Evolutionary conservation across 1,140 invertebrate species (phyloP).

Genomic region (Drosophila equinoxialis): DNA sequence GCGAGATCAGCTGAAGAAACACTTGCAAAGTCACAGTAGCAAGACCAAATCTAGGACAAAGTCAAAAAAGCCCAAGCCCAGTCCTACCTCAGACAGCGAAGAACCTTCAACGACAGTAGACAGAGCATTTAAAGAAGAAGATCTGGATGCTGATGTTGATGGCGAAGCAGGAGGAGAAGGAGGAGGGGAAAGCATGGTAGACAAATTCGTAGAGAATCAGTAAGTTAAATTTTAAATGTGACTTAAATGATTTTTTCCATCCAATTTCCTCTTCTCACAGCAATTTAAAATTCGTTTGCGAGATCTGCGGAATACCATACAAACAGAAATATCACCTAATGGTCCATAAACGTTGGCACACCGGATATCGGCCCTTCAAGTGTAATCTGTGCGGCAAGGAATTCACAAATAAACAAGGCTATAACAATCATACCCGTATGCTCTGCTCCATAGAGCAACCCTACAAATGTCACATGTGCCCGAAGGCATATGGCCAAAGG

Average conservation of each 20-base stretch:
- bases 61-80: neutral
- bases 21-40: neutral
- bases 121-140: neutral
- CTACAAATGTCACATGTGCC: neutral
- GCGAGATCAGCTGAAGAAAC: neutral
- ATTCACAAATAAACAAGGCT: neutral
- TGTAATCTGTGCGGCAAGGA: slow-evolving; percentile 3
- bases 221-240: neutral
- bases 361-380: neutral
- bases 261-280: neutral
- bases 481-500: neutral
- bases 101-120: neutral
- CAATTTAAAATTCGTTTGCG: slow-evolving; percentile 3
- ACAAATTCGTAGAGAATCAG: slow-evolving; percentile 1
- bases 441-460: neutral
- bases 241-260: neutral
- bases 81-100: neutral
- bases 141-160: neutral
- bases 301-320: slow-evolving; percentile 3
- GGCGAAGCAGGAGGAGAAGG: neutral
- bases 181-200: neutral
- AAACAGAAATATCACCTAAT: neutral
- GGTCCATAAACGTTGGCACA: slow-evolving; percentile 1
- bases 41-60: neutral
- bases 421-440: slow-evolving; percentile 3